Base-by-base conservation (phyloP, 2,113 vertebrate species). In the Vimba vimba region DNA sequence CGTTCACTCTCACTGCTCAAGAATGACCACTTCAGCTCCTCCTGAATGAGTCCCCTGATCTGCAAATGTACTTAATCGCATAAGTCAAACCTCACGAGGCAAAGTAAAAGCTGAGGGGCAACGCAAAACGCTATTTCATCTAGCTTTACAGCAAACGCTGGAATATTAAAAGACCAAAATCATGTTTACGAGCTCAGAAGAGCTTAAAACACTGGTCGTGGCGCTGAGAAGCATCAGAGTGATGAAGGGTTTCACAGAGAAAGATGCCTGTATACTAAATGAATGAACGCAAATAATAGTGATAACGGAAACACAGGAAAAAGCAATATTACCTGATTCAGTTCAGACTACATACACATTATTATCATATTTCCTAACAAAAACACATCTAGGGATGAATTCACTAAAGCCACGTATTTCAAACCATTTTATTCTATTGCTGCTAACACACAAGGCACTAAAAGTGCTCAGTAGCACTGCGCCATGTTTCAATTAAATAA, bases 61-160 rank as follows among this genome's bases (percentile, higher is more conserved):
- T 86, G 88, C 59, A 82, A 89, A 86, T 66, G 77, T 62, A 84
- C 88, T 86, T 90, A 85, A 89, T 90, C 85, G 76, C 78, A 87
- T 83, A 85, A 87, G 81, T 87, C 85, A 79, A 84, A 21, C 45
- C 68, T 43, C 76, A 68, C 82, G 81, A 86, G 79, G 71, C 45
- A 62, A 68, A 43, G 82, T 39, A 36, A 82, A 73, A 73, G 78
- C 84, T 23, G 33, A 82, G 62, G 27, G 57, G 10, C 17, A 75
- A 81, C 64, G 25, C 7, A 79, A 39, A 9, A 64, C 8, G 17
- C 27, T 43, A 47, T 86, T 87, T 87, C 79, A 86, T 88, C 83
- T 82, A 62, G 39, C 77, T 87, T 86, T 84, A 86, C 52, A 64
- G 76, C 80, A 36, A 71, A 45, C 36, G 47, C 47, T 47, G 39